Base-by-base conservation (phyloP, 2,797 vertebrate genomes). In the Apogon talboti region DNA sequence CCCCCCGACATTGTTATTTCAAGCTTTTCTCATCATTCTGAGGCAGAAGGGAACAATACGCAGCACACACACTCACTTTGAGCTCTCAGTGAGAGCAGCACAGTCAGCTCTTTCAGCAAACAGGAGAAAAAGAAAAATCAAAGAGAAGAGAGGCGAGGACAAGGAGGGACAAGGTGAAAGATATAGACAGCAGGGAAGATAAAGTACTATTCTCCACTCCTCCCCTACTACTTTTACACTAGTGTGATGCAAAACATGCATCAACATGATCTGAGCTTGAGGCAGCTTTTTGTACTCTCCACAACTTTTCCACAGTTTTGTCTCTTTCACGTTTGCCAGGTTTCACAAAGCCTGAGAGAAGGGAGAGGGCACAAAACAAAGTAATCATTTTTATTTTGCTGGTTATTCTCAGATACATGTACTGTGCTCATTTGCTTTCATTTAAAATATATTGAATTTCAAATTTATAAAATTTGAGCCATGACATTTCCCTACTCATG, bases 11-110 rank as follows among this genome's bases (percentile, higher is more conserved):
- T 81, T 92, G 83, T 90, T 90, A 76, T 89, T 89, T 84, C 82
- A 89, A 89, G 89, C 83, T 82, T 87, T 89, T 90, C 79, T 88
- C 88, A 88, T 88, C 83, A 85, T 79, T 78, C 71, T 41, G 82
- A 70, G 49, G 60, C 71, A 70, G 52, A 81, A n/a, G 38, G 65
- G 79, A 83, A 87, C 80, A 86, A 87, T 84, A 64, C 74, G 49
- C 16, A 37, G 55, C 82, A 73, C 66, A 78, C 71, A 65, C 35
- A 52, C 70, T 61, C 70, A 43, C 66, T 83, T 3, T 46, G 74
- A 73, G 57, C 50, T 6, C 74, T 67, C 59, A 56, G 62, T 46
- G 38, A 70, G 73, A 67, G 57, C 79, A 72, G 76, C 84, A 83
- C 77, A 76, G 84, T 78, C 78, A 71, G 83, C 73, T 79, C 79